A percentile compares a stretch with the other conserved stretches of the same genome.
Evolutionary conservation across 2,797 vertebrate genomes (phyloP).

Genomic region (Pipistrellus kuhlii): DNA sequence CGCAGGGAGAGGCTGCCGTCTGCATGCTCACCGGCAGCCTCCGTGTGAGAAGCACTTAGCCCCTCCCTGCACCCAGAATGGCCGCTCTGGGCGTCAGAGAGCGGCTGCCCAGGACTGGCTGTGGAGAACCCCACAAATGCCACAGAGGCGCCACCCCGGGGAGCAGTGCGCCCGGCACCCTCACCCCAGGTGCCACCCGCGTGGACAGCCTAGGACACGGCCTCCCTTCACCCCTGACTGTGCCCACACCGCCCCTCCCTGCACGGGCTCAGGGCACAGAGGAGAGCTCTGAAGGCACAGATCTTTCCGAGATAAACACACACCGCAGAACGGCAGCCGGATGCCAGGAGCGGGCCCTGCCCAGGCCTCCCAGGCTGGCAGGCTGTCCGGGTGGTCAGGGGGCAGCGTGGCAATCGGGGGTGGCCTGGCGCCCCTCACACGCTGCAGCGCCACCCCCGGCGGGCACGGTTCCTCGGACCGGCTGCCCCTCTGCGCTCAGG

Average conservation of each 20-base stretch:
- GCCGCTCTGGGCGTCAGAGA: background rate
- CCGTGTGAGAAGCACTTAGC: background rate
- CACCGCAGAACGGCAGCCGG: fast-evolving
- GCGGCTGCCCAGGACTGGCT: no score
- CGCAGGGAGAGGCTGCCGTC: background rate
- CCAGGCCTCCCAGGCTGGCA: background rate
- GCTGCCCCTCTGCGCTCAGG: background rate
- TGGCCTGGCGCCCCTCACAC: background rate
- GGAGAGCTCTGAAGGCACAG: background rate
- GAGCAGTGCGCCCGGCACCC: background rate
- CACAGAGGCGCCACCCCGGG: background rate
- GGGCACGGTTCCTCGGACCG: background rate
- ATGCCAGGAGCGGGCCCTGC: background rate
- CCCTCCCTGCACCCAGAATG: background rate
- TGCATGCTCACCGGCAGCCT: conserved; percentile 13
- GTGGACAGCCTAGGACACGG: background rate
- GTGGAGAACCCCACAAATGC: background rate
- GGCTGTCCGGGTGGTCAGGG: background rate
- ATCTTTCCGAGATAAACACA: background rate
- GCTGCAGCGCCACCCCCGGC: background rate
- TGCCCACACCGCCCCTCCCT: no score
- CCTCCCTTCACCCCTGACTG: background rate
- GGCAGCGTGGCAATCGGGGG: background rate
- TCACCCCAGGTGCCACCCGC: background rate
- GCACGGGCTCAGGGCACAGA: background rate